A percentile compares a stretch with the other conserved stretches of the same genome.
phyloP scores from a whole-genome alignment of 2,888 invertebrate genomes.

The Aplocera efformata region DNA sequence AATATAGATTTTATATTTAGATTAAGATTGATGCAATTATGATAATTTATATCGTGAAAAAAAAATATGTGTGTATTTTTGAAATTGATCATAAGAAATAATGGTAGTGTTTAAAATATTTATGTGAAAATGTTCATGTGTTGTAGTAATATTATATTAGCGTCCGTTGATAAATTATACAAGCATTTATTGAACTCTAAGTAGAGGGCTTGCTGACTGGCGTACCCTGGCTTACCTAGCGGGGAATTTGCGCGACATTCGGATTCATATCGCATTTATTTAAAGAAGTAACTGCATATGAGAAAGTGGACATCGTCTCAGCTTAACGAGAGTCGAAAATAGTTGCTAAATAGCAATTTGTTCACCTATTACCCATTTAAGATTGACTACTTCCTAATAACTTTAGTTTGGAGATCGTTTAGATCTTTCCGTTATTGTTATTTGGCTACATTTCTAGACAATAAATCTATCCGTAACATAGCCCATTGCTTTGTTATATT shows the following conservation, averaged over 20 bases:
- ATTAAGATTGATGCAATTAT: slow-evolving; percentile 20
- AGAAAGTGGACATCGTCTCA: too few species aligned
- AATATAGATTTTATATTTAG: slow-evolving; percentile 27
- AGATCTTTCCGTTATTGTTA: too few species aligned
- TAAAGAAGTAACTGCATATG: too few species aligned
- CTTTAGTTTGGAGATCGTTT: too few species aligned
- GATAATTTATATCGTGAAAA: slow-evolving; percentile 19
- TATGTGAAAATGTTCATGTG: slow-evolving; percentile 13
- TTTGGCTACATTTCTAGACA: slow-evolving; percentile 1
- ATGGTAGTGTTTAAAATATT: slow-evolving; percentile 17
- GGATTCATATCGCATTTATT: too few species aligned
- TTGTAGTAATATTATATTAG: slow-evolving; percentile 8
- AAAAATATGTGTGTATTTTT: slow-evolving; percentile 25
- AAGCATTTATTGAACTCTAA: neutral
- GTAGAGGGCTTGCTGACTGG: too few species aligned
- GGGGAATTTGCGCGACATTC: too few species aligned
- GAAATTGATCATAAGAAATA: slow-evolving; percentile 22
- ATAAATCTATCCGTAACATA: slow-evolving; percentile 4
- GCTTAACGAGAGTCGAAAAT: too few species aligned
- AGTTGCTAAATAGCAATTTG: too few species aligned
- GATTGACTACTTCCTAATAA: too few species aligned
- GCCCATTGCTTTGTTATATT: slow-evolving; percentile 2
- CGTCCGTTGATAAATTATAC: slow-evolving; percentile 5
- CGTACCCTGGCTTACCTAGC: too few species aligned
- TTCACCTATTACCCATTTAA: too few species aligned